Percentiles rank a stretch among this genome's conserved stretches.
phyloP scores from a whole-genome alignment of 2,113 vertebrate species.

The Poecilia latipinna region DNA sequence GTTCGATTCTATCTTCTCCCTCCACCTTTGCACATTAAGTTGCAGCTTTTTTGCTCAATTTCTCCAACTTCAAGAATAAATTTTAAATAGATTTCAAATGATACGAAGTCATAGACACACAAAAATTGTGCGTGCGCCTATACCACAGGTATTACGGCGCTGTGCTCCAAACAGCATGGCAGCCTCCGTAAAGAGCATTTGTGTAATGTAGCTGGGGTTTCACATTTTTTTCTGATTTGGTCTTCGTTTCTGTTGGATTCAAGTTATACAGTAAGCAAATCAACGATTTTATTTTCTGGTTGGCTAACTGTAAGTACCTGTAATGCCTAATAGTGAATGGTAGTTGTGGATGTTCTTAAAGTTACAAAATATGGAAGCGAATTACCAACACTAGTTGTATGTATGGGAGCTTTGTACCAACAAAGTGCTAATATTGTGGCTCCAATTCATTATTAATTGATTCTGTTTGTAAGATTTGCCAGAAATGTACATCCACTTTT shows the following conservation, averaged over 20 bases:
- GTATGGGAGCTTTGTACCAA: too few species aligned
- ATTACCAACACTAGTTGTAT: neutral
- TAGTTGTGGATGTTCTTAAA: neutral
- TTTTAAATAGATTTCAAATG: neutral
- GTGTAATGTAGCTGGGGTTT: constrained; percentile 20
- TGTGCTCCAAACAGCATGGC: constrained; percentile 57
- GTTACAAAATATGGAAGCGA: neutral
- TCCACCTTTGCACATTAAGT: neutral
- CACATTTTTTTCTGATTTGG: neutral
- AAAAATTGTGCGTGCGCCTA: constrained; percentile 26
- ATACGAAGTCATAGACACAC: neutral
- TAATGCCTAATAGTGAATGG: neutral
- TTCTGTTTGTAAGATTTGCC: too few species aligned
- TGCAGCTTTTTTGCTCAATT: neutral
- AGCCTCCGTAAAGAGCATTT: constrained; percentile 41
- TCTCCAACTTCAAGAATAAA: neutral
- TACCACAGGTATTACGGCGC: constrained; percentile 59
- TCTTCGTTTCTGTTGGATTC: neutral
- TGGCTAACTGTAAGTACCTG: constrained; percentile 36
- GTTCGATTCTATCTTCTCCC: neutral
- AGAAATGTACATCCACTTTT: too few species aligned
- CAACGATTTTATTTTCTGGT: neutral
- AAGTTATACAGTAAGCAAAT: neutral
- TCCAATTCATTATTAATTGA: too few species aligned
- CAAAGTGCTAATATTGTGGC: too few species aligned